Percentiles rank a stretch among this genome's conserved stretches.
phyloP scores from a whole-genome alignment of 2,113 vertebrate genomes.

The Crypturellus undulatus region DNA sequence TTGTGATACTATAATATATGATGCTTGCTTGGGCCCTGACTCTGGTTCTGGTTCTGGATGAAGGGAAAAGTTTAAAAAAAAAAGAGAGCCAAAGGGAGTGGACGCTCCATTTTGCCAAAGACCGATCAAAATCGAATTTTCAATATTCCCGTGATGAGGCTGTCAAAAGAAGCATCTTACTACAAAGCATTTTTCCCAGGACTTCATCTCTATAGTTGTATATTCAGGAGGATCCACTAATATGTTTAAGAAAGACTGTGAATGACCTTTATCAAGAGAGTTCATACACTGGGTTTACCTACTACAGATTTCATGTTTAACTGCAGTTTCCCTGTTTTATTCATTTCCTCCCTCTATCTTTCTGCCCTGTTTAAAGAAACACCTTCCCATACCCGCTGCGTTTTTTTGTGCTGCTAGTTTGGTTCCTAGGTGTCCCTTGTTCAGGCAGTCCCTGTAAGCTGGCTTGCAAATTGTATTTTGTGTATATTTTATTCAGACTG shows the following conservation, averaged over 20 bases:
- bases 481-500: conserved; percentile 82
- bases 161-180: conserved; percentile 55
- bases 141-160: conserved; percentile 47
- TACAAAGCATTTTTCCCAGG: conserved; percentile 11
- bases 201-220: conserved; percentile 39
- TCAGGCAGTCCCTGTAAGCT: conserved; percentile 71
- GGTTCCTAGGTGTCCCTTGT: conserved; percentile 69
- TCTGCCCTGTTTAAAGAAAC: conserved; percentile 41
- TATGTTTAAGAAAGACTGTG: conserved; percentile 50
- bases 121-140: conserved; percentile 9
- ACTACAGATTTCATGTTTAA: background rate
- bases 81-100: conserved; percentile 32
- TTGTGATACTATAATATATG: background rate
- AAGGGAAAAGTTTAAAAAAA: background rate
- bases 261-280: conserved; percentile 12
- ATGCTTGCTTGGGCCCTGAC: background rate
- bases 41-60: background rate
- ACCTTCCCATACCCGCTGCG: background rate
- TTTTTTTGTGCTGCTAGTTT: conserved; percentile 62
- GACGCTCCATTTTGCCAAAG: conserved; percentile 76
- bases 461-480: conserved; percentile 82
- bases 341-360: background rate
- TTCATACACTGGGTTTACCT: conserved; percentile 36
- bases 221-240: conserved; percentile 67
- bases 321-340: background rate